Base-by-base conservation (phyloP, 2,797 vertebrate species). In the Manis pentadactyla region DNA sequence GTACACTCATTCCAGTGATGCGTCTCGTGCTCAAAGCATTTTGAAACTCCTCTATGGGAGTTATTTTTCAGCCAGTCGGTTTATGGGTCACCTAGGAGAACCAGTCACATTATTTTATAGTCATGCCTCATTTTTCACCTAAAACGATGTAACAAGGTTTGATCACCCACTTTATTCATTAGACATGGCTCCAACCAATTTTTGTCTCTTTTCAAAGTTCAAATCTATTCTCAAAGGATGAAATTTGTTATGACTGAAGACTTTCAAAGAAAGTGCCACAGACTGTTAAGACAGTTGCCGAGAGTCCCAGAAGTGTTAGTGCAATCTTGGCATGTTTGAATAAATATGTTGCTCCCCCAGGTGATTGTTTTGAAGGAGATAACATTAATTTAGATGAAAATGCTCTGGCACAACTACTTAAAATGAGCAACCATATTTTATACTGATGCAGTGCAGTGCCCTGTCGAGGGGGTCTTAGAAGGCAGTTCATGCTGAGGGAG, bases 121-220 rank as follows among this genome's bases (percentile, higher is more conserved):
- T 97, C 97, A 97, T 95, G 97, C 90, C 93, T 98, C 97, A 97
- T 97, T 97, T 97, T 98, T 98, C 96, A 97, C 90, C 91, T 96
- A 95, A 97, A 97, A 92, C 1, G 66, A 94, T 93, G 46, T 93
- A 97, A 96, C 91, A 90, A 97, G 97, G 92, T 97, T 94, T 97
- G 96, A 97, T 97, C 96, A 96, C 96, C 96, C 83, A 96, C 97
- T 97, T 96, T 88, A 97, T 97, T 97, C 96, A 94, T 97, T 96
- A 97, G 94, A 97, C 71, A 55, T 92, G 85, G 94, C 93, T 96
- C 90, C 90, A 73, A 19, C 86, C 95, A 87, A 79, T 96, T 97
- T 91, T 95, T 93, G 64, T 83, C 92, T 97, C 93, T 97, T 93
- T 95, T 78, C 95, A 97, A 96, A 97, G 97, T 97, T 98, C 97